Evolutionary conservation across 2,888 invertebrate genomes (phyloP).

Genomic region (Thymelicus acteon): DNA sequence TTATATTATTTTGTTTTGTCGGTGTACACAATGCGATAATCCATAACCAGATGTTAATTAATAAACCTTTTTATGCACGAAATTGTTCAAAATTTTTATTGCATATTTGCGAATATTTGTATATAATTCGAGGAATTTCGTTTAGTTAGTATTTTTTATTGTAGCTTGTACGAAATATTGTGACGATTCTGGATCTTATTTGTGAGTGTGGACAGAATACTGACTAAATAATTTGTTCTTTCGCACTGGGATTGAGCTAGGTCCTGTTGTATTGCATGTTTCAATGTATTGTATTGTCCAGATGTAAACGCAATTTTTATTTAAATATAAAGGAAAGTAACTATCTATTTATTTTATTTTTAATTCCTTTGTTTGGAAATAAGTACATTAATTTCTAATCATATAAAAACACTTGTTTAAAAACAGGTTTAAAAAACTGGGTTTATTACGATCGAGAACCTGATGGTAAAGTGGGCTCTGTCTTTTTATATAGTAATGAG

Average conservation of each 20-base stretch:
- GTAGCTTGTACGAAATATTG: slow-evolving; percentile 17
- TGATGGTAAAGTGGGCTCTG: no score
- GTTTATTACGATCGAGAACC: no score
- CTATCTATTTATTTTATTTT: slow-evolving; percentile 16
- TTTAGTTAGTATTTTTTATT: slow-evolving; percentile 8
- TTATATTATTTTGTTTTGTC: not conserved
- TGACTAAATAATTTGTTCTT: not conserved
- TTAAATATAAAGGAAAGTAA: slow-evolving; percentile 58
- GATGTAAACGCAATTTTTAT: slow-evolving; percentile 59
- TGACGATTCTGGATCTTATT: slow-evolving; percentile 4
- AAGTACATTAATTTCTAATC: no score
- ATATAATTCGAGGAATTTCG: slow-evolving; percentile 11
- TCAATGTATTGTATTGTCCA: slow-evolving; percentile 56
- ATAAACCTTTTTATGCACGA: not conserved
- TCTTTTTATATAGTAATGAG: no score
- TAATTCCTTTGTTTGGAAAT: not conserved
- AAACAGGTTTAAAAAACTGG: no score
- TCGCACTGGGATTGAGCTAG: not conserved
- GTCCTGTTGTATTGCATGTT: slow-evolving; percentile 24
- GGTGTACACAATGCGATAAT: no score
- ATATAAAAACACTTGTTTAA: no score
- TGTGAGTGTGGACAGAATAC: not conserved
- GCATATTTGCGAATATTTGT: slow-evolving; percentile 60
- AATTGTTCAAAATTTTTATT: slow-evolving; percentile 54
- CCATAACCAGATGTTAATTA: no score